Evolutionary conservation across 2,888 invertebrate species (phyloP), one percentile per base, ranked within the genome.

Genomic region (Anodontia alba): DNA sequence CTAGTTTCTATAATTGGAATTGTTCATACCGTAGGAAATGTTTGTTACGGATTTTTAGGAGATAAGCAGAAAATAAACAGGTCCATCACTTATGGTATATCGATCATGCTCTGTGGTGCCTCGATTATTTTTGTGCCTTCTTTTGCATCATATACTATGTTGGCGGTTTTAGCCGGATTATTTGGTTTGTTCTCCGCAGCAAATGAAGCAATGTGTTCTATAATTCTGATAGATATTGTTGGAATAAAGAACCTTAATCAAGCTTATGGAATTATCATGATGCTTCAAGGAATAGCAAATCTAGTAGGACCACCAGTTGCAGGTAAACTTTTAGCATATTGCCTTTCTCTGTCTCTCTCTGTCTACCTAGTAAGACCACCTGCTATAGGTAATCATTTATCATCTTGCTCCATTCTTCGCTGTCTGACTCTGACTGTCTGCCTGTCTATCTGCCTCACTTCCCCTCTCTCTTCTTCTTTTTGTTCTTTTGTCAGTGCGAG

Each of bases 121-220:
- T 89, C 88, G 29, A 81, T 93, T 17, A 67, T 89, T 20, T 51
- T 90, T 0, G 84, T 93, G 17, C 92, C 93, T 0, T 74, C 89
- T 17, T 83, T 89, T 33, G 46, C 54, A 5, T 57, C 73, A 17
- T 94, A 86, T 73, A 29, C 62, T 0, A 71, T 78, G 0, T 76
- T 92, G 31, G 84, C 89, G 1, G 36, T 89, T 20, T 31, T 86
- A 7, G 80, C 84, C 23, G 91, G 87, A 17, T 75, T 88, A 1
- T 98, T 98, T 95, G 98, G 98, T 0, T 96, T 98, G 83, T 96
- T 97, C 94, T 97, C 98, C 87, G 97, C 98, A 23, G 98, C 98
- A 77, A 98, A 98, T 95, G 98, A 98, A 95, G 97, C 98, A 1
- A 96, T 98, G 49, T 78, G 81, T 57, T 97, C 98, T 31, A 97